Conservation (phyloP, 2,797 vertebrate genomes). For the Hippopotamyrus pictus region DNA sequence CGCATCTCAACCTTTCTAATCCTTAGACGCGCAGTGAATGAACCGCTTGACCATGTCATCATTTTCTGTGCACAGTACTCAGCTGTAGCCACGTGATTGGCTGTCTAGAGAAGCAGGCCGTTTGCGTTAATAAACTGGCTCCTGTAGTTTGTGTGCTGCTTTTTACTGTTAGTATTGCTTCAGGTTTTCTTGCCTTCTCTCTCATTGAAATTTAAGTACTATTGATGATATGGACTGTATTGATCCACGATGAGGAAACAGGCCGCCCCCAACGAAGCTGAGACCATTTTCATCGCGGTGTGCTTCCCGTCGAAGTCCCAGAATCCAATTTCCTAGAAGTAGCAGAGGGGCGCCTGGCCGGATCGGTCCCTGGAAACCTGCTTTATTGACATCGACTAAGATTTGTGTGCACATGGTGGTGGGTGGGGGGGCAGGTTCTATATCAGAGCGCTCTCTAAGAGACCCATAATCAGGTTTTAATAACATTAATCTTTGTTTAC, state of each 20-base stretch:
- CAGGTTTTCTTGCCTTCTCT: background rate
- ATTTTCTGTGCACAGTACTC: background rate
- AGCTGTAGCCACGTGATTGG: background rate
- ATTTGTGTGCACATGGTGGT: background rate
- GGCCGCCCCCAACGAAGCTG: no score
- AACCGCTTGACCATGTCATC: background rate
- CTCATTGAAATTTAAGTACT: background rate
- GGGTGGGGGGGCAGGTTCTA: background rate
- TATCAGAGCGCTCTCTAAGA: background rate
- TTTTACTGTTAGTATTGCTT: background rate
- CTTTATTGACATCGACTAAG: background rate
- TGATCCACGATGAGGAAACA: background rate
- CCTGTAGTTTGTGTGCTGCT: background rate
- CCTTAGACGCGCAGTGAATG: background rate
- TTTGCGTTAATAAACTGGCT: background rate
- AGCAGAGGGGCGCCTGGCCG: background rate
- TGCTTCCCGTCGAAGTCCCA: background rate
- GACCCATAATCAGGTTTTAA: slow-evolving; percentile 13
- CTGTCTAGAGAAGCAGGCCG: background rate
- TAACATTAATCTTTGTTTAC: background rate
- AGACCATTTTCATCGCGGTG: background rate
- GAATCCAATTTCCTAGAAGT: slow-evolving; percentile 7
- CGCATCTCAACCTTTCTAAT: background rate
- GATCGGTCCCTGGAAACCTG: background rate
- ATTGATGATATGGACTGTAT: background rate